Evolutionary conservation across 1,140 invertebrate species (phyloP), one percentile per base, ranked within the genome.

Genomic region (Bradysia coprophila): DNA sequence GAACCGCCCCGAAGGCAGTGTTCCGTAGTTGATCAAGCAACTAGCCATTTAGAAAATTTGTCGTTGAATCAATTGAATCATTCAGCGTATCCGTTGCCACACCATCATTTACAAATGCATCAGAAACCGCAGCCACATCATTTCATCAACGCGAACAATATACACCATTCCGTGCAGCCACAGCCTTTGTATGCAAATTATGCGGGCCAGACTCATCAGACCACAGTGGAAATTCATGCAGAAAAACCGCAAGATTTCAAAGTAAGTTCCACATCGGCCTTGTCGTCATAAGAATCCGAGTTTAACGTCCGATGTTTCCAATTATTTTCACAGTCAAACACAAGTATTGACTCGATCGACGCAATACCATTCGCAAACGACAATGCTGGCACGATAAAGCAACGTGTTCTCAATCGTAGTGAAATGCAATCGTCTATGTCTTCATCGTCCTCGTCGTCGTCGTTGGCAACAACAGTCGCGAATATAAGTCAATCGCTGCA

Each of bases 321-420:
- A n/a, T n/a, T n/a, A n/a, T n/a, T n/a, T n/a, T n/a, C n/a, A n/a
- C n/a, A 38, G 36, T 38, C 36, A 38, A 38, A 38, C 68, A 92
- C 89, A 45, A 94, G 89, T 65, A 90, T 87, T 41, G 86, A 95
- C 67, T 93, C 89, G 19, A 61, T 61, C 36, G 92, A 96, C 63
- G 92, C 89, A 49, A 74, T 98, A 57, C 93, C 93, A 31, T 98
- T 98, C 65, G 93, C 94, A 44, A 97, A 97, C 63, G 94, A 98
- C 57, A 96, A 97, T 66, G 90, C 91, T 24, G 94, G 93, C 10
- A 98, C 94, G 20, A 97, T 98, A 55, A 93, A 94, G 51, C 70
- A 68, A 57, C 56, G 58, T 16, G 45, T 55, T 44, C 46, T 57
- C 10, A 60, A 60, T 39, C 52, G 56, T 6, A 55, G 57, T 45